Evolutionary conservation across 2,113 vertebrate species (phyloP).

Genomic region (Rhinolophus sinicus): DNA sequence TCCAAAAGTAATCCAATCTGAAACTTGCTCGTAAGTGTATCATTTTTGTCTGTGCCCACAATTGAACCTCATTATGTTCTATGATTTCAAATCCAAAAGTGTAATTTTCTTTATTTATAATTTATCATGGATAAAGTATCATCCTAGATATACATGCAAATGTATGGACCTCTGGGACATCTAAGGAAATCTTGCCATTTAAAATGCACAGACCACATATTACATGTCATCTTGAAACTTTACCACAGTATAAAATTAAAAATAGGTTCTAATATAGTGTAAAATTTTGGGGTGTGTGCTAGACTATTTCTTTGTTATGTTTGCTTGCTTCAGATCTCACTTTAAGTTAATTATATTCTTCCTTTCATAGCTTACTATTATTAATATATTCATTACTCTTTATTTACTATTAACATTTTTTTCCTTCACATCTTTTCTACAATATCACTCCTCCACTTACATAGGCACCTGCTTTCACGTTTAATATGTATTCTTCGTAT

Average conservation of each 20-base stretch:
- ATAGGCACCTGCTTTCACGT: neutral
- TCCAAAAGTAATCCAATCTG: neutral
- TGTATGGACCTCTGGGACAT: neutral
- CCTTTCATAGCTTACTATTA: neutral
- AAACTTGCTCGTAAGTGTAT: neutral
- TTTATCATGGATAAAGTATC: neutral
- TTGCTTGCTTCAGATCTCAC: neutral
- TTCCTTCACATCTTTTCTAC: neutral
- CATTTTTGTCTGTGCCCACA: neutral
- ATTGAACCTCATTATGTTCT: neutral
- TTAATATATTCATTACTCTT: neutral
- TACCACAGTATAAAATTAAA: neutral
- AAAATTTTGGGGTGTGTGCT: neutral
- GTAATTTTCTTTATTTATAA: neutral
- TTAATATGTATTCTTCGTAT: neutral
- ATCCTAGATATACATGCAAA: neutral
- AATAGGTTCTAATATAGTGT: neutral
- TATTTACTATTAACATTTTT: neutral
- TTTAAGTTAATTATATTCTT: neutral
- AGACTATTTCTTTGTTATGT: neutral
- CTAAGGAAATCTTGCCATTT: neutral
- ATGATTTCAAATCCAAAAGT: neutral
- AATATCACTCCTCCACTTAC: neutral
- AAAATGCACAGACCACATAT: neutral
- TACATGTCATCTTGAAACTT: neutral